Base-by-base conservation (phyloP, 2,888 invertebrate genomes). In the Geophilus truncorum region DNA sequence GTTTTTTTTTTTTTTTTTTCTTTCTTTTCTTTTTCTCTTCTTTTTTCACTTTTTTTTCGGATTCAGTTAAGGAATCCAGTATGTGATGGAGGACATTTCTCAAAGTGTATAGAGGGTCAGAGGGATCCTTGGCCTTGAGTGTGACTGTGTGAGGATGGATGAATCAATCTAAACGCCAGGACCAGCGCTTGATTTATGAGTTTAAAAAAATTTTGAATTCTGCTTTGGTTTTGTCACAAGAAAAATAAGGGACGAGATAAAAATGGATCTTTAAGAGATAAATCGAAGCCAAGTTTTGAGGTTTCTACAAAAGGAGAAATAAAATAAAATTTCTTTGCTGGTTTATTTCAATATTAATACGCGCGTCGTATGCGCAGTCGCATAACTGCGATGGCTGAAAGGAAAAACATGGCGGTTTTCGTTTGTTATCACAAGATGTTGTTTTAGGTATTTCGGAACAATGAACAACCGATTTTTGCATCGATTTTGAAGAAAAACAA, bases 21-120 rank as follows among this genome's bases (percentile, higher is more conserved):
- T 45, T 28, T 25, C 28, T 12, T 15, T 12, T 45, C 12, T 12
- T 15, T 45, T n/a, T 12, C 15, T 25, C 28, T 70, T 70, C 6
- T 28, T 25, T 70, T 12, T 15, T 12, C 15, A 4, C 18, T 15
- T 45, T n/a, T 12, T 45, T 45, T 45, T 45, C 12, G 45, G 32
- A 32, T 51, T 51, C 51, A 51, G 25, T 70, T 70, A 28, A 28
- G 28, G 70, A 70, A 70, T 70, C 70, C 28, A 10, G 70, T 25
- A 15, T 70, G 70, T 70, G 28, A 70, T 70, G n/a, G 70, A 70
- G 28, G 70, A 70, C 70, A 70, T 70, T 70, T 70, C 25, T 70
- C 70, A 70, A 51, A 70, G 25, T 70, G 51, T 70, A 70, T 18
- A 45, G n/a, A n/a, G 70, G 70, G 70, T 70, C 70, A 25, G 9